Conservation (phyloP, 2,888 invertebrate genomes). For the Anagyrus pseudococci region DNA sequence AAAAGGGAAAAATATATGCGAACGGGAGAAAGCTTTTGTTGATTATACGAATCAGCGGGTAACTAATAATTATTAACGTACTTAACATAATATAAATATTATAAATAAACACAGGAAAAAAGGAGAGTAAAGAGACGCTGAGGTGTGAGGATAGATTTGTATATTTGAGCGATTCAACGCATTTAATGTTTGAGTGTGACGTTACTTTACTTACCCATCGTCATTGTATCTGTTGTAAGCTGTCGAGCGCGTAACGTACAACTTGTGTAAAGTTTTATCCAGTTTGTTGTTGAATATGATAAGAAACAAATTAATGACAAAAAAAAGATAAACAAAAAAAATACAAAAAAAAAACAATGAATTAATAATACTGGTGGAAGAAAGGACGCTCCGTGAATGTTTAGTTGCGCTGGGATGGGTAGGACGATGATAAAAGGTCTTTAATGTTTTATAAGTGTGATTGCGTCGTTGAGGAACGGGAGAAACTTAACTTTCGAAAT, state of each 20-base stretch:
- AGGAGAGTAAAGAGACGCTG: slow-evolving; percentile 31
- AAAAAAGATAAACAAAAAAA: slow-evolving; percentile 27
- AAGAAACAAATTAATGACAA: no score
- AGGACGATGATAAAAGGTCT: slow-evolving; percentile 25
- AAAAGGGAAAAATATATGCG: slow-evolving; percentile 11
- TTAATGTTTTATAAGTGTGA: slow-evolving; percentile 40
- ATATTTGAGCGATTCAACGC: slow-evolving; percentile 54
- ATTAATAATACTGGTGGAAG: no score
- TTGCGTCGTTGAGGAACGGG: slow-evolving; percentile 17
- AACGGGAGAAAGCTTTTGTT: slow-evolving; percentile 21
- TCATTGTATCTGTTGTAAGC: slow-evolving; percentile 35
- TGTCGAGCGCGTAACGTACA: slow-evolving; percentile 24
- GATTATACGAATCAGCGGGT: slow-evolving; percentile 17
- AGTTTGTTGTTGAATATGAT: slow-evolving; percentile 44
- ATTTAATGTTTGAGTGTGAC: slow-evolving; percentile 53
- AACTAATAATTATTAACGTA: slow-evolving; percentile 47
- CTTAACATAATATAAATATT: slow-evolving; percentile 45
- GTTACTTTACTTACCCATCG: slow-evolving; percentile 48
- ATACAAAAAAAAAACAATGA: slow-evolving; percentile 21
- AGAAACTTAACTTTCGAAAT: background rate
- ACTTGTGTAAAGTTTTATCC: slow-evolving; percentile 49
- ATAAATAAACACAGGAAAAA: slow-evolving; percentile 33
- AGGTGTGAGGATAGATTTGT: slow-evolving; percentile 52
- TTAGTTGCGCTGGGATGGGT: slow-evolving; percentile 31
- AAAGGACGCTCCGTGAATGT: slow-evolving; percentile 48